Base-by-base conservation (phyloP, 2,888 invertebrate genomes). In the Tubulanus polymorphus region DNA sequence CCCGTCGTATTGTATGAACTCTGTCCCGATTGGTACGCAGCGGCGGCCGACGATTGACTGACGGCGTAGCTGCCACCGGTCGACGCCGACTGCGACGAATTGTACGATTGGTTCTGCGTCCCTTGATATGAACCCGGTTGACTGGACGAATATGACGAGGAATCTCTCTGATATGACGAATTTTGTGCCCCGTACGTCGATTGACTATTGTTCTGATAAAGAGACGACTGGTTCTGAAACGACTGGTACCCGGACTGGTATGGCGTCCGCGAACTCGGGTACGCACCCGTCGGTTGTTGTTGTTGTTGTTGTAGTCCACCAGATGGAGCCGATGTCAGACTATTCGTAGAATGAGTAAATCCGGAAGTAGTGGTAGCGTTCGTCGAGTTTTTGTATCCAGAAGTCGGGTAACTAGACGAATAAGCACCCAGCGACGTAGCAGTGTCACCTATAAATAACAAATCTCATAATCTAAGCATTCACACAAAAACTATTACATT, bases 191-290 rank as follows among this genome's bases (percentile, higher is more conserved):
- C 41, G 15, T 41, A 41, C 6, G 20, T 15, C 3, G 41, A 23
- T 23, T 41, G 41, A 41, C 23, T 41, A 23, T 5, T 41, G 49
- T 50, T 35, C 47, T 57, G 64, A 58, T 69, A 69, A 51, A 68
- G 57, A 26, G 65, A 63, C 57, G 54, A 65, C 56, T 63, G 66
- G 41, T 48, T 58, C 56, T 71, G 72, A 69, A 69, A 74, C 59
- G 69, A 61, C 55, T 69, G 63, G 59, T 68, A 66, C 54, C 63
- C 67, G 52, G 60, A 64, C 52, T 64, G 67, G 56, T 63, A 69
- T 56, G 66, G 71, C 53, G 59, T 63, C 55, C 61, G 64, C 28
- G 52, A 61, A 53, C 45, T 60, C 47, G 62, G 61, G 48, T 63
- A 65, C 30, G 62, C 51, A 23, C 60, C 62, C 18, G 63, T 61